phyloP scores from a whole-genome alignment of 2,888 invertebrate genomes.

The Melitaea athalia region DNA sequence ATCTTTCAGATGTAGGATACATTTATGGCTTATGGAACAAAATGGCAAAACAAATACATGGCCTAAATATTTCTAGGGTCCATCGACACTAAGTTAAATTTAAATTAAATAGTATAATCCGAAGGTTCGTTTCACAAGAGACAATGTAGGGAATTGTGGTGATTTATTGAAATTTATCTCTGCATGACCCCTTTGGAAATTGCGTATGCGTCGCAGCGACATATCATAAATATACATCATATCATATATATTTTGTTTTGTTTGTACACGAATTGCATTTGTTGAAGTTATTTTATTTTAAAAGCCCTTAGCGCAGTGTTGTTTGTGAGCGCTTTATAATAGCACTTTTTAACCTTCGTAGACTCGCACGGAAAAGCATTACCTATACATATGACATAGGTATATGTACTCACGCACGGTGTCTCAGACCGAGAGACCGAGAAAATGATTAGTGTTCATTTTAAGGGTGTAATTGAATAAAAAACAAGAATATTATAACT shows the following conservation, averaged over 20 bases:
- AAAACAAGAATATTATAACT: too few species aligned
- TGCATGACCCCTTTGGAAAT: slow-evolving; percentile 41
- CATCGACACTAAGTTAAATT: slow-evolving; percentile 34
- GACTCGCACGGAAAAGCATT: too few species aligned
- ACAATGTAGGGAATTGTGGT: slow-evolving; percentile 48
- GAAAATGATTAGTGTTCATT: too few species aligned
- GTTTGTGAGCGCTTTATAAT: neutral
- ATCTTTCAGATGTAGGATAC: too few species aligned
- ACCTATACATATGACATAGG: too few species aligned
- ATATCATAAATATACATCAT: slow-evolving; percentile 25
- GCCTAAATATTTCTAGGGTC: slow-evolving; percentile 28
- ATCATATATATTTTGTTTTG: slow-evolving; percentile 6
- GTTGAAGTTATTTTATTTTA: slow-evolving; percentile 6
- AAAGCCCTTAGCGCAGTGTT: neutral
- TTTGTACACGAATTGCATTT: slow-evolving; percentile 17
- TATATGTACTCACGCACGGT: too few species aligned
- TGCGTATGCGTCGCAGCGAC: slow-evolving; percentile 28
- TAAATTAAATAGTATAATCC: slow-evolving; percentile 49
- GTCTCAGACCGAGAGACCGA: too few species aligned
- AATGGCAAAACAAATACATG: neutral
- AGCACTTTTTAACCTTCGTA: too few species aligned
- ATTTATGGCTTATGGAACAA: neutral
- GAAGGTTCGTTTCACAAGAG: slow-evolving; percentile 53
- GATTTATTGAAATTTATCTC: slow-evolving; percentile 50
- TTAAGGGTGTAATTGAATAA: too few species aligned